These are phyloP conservation scores for Xiphorhynchus elegans DNA, from an alignment of 2,113 vertebrate species.

Conservation along the genomic window DNA sequence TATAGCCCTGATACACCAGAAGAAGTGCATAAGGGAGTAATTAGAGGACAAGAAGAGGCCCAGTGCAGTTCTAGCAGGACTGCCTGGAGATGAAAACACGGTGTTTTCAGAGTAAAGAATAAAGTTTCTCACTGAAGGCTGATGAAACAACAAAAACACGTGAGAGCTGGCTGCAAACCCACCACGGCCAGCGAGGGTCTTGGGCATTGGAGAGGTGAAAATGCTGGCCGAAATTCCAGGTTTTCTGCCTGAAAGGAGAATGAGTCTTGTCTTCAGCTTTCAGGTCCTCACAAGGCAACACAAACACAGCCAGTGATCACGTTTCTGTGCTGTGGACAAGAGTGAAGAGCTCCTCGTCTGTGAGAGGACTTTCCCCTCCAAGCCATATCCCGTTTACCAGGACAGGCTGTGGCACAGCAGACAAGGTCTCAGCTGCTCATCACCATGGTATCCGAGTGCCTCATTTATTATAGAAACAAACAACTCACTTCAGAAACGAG, in stretches of 20 bases:
- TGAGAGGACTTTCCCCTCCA: neutral
- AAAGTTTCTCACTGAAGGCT: neutral
- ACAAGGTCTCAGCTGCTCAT: slow-evolving; percentile 51
- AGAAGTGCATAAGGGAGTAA: neutral
- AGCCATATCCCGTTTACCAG: neutral
- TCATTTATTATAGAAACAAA: slow-evolving; percentile 71
- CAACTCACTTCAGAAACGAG: slow-evolving; percentile 57
- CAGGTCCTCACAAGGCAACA: neutral
- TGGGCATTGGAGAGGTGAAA: neutral
- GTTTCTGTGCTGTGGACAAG: neutral
- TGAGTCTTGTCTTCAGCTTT: neutral
- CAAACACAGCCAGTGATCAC: neutral
- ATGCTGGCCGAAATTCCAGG: neutral
- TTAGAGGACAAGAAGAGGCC: neutral
- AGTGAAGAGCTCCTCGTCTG: neutral
- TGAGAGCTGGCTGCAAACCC: neutral
- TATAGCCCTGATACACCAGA: neutral
- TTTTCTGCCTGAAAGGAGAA: neutral
- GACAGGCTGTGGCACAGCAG: neutral
- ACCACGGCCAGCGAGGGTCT: too few species aligned
- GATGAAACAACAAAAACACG: neutral
- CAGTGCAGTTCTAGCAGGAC: neutral
- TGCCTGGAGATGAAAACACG: neutral
- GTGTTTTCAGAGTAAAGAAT: neutral
- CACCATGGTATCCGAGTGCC: slow-evolving; percentile 59